These are phyloP conservation scores for Indri indri DNA, from an alignment of 2,113 vertebrate species.

Conservation along the genomic window DNA sequence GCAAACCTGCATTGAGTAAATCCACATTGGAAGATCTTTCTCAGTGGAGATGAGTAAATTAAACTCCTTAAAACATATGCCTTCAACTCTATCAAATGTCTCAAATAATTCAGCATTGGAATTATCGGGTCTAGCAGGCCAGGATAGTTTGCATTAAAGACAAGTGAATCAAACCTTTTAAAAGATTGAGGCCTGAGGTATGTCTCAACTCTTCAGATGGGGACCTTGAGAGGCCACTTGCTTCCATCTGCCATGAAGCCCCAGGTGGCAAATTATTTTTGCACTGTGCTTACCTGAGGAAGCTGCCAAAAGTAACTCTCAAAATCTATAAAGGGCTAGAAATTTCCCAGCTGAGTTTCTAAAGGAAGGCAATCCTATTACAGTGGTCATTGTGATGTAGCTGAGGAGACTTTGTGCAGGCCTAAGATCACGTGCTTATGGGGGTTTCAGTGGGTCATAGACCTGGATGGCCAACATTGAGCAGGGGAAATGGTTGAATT, in stretches of 20 bases:
- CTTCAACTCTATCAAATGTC: background rate
- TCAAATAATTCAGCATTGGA: background rate
- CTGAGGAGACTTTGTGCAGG: background rate
- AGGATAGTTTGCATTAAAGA: background rate
- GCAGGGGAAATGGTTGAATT: background rate
- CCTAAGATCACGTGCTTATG: background rate
- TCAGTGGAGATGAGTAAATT: background rate
- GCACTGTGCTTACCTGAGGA: background rate
- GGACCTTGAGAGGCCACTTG: background rate
- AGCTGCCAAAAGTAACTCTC: background rate
- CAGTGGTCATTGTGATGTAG: background rate
- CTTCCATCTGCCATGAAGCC: background rate
- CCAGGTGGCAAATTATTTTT: slow-evolving; percentile 1
- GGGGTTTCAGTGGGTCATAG: background rate
- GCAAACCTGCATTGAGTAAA: background rate
- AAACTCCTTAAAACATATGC: background rate
- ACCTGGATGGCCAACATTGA: background rate
- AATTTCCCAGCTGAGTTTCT: background rate
- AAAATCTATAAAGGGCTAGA: background rate
- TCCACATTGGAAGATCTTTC: background rate
- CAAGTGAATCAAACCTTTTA: background rate
- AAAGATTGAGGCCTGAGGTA: background rate
- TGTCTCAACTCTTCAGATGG: background rate
- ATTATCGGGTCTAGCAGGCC: background rate
- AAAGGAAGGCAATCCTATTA: background rate